A percentile compares a stretch with the other conserved stretches of the same genome.
Evolutionary conservation across 2,888 invertebrate genomes (phyloP).

Genomic region (Ectobius pallidus): DNA sequence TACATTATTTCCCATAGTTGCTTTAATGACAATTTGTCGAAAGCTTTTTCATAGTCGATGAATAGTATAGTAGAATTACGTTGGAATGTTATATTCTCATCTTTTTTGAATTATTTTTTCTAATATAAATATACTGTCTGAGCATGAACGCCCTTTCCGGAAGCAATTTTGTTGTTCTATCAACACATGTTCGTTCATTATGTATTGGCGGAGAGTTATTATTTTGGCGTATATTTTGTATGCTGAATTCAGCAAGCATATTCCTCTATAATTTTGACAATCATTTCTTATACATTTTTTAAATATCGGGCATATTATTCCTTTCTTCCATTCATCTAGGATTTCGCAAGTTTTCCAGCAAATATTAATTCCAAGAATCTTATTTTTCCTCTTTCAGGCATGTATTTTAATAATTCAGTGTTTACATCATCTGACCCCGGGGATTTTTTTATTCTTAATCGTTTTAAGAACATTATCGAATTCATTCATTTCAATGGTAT

Average conservation of each 20-base stretch:
- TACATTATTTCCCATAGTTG: too few relatives aligned
- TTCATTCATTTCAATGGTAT: neutral
- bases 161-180: too few relatives aligned
- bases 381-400: neutral
- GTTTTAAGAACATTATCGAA: neutral
- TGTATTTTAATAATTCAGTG: too few relatives aligned
- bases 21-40: too few relatives aligned
- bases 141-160: too few relatives aligned
- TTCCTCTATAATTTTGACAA: neutral
- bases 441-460: too few relatives aligned
- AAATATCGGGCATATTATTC: slow-evolving; percentile 5
- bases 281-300: neutral
- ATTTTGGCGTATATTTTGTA: neutral
- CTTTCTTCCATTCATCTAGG: neutral
- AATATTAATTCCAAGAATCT: neutral
- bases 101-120: too few relatives aligned
- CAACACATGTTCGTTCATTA: too few relatives aligned
- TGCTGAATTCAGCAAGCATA: too few relatives aligned
- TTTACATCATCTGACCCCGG: too few relatives aligned
- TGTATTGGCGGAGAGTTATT: neutral
- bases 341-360: neutral
- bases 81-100: too few relatives aligned
- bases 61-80: too few relatives aligned
- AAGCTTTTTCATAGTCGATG: neutral
- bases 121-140: neutral